Evolutionary conservation across 2,797 vertebrate species (phyloP).

Genomic region (Channa striata): DNA sequence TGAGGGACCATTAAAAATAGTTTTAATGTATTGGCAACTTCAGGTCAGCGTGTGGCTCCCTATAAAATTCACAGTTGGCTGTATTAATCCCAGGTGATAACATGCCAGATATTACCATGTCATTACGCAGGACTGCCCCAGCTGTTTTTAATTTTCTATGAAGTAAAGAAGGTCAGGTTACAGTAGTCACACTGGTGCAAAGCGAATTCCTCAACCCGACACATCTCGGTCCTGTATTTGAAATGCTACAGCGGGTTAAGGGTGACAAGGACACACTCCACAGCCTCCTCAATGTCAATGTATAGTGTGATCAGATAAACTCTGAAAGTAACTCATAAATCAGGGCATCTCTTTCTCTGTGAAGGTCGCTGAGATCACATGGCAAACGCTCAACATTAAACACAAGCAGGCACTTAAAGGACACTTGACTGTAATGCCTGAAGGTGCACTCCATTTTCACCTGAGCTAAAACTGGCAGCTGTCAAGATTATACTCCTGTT

Average conservation of each 20-base stretch:
- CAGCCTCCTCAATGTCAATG: conserved; percentile 18
- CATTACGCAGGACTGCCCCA: conserved; percentile 21
- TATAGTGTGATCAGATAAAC: conserved; percentile 44
- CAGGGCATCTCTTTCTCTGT: conserved; percentile 39
- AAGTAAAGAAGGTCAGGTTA: conserved; percentile 21
- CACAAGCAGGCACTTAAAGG: conserved; percentile 17
- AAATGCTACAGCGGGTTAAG: conserved; percentile 7
- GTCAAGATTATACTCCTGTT: conserved; percentile 56
- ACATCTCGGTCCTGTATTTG: conserved; percentile 5
- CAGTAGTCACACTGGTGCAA: neutral
- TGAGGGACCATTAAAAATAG: conserved; percentile 62
- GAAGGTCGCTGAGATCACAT: conserved; percentile 51
- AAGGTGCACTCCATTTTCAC: conserved; percentile 55
- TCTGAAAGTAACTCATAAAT: conserved; percentile 40
- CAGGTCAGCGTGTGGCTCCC: conserved; percentile 58
- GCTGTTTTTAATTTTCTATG: conserved; percentile 43
- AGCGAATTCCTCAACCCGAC: neutral
- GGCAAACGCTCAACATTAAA: conserved; percentile 49
- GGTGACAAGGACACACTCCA: conserved; percentile 4
- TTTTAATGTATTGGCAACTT: conserved; percentile 66
- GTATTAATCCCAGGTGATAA: conserved; percentile 54
- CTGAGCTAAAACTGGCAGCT: conserved; percentile 56
- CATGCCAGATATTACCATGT: conserved; percentile 28
- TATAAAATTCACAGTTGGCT: conserved; percentile 54
- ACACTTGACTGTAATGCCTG: conserved; percentile 13